Base-by-base conservation (phyloP, 2,797 vertebrate genomes). In the Myiotriccus ornatus region DNA sequence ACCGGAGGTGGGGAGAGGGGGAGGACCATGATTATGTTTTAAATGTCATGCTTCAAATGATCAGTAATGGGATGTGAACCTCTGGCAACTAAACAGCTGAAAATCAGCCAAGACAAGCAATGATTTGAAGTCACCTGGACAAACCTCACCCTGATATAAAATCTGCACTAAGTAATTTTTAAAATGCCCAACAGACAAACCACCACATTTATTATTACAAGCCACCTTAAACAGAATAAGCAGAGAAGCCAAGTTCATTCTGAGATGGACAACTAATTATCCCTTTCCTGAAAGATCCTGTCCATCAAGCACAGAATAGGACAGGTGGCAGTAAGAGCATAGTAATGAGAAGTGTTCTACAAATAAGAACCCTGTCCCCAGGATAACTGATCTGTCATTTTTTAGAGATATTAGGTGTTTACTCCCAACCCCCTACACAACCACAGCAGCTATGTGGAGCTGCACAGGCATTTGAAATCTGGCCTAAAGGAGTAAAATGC, bases 81-180 rank as follows among this genome's bases (percentile, higher is more conserved):
- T 74, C 43, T 68, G 74, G 24, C 74, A 84, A 46, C n/a, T 49
- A 24, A 75, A 81, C 14, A 87, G 47, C 27, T 49, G 43, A 94
- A 91, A 91, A 39, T 27, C 56, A 88, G 59, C 23, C 22, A 64
- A 84, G 37, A 67, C 22, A 80, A 95, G 69, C 35, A 73, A 60
- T 44, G 39, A 71, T 78, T 83, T 90, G 44, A 88, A 91, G 70
- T 46, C 70, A 90, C 49, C 7, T 1, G 1, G n/a, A 57, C n/a
- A 76, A 79, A 59, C 3, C 4, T 78, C 30, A 27, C 30, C 63
- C 20, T 0, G 4, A 28, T 22, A 30, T 30, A 88, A 84, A 76
- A 69, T 64, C 32, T 76, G 10, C 19, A 79, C 65, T 52, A 65
- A 93, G 39, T 49, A 69, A 70, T 43, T 44, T 1, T 1, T 50